Evolutionary conservation across 2,113 vertebrate species (phyloP), one percentile per base, ranked within the genome.

Genomic region (Urocynchramus pylzowi): DNA sequence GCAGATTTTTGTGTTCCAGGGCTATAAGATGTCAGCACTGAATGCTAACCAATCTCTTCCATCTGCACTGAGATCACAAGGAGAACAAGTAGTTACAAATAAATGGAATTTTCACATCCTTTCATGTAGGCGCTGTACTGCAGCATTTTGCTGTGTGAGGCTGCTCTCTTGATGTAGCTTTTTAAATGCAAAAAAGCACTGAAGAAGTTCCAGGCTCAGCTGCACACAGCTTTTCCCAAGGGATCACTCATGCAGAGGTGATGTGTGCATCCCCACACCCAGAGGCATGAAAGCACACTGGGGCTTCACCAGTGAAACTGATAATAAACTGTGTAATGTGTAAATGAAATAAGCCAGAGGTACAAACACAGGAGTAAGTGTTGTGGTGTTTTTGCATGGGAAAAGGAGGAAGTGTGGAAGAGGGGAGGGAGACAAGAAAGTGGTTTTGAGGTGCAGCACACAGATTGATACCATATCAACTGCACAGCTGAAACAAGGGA

Each of bases 81-180:
- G 68, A 84, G 69, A 94, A 76, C 65, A 95, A 73, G 47, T 68
- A 87, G 69, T 84, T 96, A 87, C 80, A 95, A 92, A 93, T 77
- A 93, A 78, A 69, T 4, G 21, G 81, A 92, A 89, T 96, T 93
- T 93, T 69, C 57, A 50, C 5, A 4, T 75, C 67, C 83, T 95
- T 91, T 84, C 11, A 93, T 80, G 53, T 65, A 45, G 53, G 68
- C 1, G 1, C 42, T 77, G 70, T 82, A 68, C 42, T 87, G 70
- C 77, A 84, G 65, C 30, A 37, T 89, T 85, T 57, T 42, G 10
- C 42, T 86, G 8, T 52, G 61, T 13, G 37, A 61, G 50, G n/a
- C 75, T 79, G 30, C 45, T 94, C 44, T 76, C 44, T 71, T 53
- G 33, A 42, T 90, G 82, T 54, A 64, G 49, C 39, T 91, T 88